Percentiles rank a stretch among this genome's conserved stretches.
Evolutionary conservation across 2,797 vertebrate species (phyloP).

Genomic region (Amniataba percoides): DNA sequence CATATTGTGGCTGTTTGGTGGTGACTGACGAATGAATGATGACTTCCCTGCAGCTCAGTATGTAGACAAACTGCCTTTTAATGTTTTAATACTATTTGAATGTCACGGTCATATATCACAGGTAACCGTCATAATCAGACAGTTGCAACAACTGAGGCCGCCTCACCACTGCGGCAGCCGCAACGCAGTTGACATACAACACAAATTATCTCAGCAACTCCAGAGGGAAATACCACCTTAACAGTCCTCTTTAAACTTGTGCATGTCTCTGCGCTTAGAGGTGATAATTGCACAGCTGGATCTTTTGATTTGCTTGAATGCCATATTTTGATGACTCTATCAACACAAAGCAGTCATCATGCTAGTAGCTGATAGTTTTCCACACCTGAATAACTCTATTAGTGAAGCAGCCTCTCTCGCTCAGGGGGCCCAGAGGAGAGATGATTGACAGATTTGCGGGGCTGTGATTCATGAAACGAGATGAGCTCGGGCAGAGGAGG

Average conservation of each 20-base stretch:
- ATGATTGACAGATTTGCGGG: conserved; percentile 48
- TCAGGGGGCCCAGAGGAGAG: conserved; percentile 8
- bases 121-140: neutral
- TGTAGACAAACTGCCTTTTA: neutral
- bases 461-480: conserved; percentile 55
- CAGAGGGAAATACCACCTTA: conserved; percentile 9
- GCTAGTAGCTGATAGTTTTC: conserved; percentile 31
- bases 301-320: conserved; percentile 42
- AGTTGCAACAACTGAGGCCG: neutral
- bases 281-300: conserved; percentile 51
- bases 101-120: conserved; percentile 11
- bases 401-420: conserved; percentile 19
- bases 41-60: neutral
- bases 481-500: conserved; percentile 31
- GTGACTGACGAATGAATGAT: conserved; percentile 9
- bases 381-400: conserved; percentile 56
- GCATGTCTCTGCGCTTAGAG: conserved; percentile 10
- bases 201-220: conserved; percentile 4
- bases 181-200: neutral
- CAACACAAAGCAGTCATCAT: conserved; percentile 37
- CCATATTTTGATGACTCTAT: conserved; percentile 49
- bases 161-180: neutral
- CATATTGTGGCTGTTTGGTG: neutral
- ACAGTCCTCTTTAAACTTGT: conserved; percentile 24
- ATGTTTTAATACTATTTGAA: conserved; percentile 9